phyloP scores from a whole-genome alignment of 64 coral and sea anemone species.

The Acropora yongei region DNA sequence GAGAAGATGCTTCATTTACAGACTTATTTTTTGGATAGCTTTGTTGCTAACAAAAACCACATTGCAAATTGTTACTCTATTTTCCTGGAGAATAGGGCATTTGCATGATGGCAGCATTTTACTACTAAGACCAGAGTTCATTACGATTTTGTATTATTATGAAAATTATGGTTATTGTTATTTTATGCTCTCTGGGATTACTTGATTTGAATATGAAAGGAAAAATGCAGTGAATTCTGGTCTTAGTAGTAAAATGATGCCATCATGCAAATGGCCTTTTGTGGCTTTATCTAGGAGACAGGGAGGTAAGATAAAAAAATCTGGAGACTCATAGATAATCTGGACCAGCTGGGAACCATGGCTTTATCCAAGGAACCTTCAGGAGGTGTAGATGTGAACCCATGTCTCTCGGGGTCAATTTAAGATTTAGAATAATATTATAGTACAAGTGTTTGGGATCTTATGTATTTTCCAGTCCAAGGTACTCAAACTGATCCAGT shows the following conservation, averaged over 20 bases:
- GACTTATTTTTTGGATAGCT: neutral
- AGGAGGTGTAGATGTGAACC: neutral
- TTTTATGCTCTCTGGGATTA: neutral
- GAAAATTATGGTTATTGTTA: slow-evolving; percentile 12
- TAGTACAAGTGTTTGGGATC: neutral
- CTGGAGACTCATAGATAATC: neutral
- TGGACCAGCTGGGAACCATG: neutral
- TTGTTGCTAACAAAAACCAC: neutral
- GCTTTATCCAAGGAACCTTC: neutral
- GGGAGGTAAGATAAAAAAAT: neutral
- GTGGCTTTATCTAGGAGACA: neutral
- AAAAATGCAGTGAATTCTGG: slow-evolving; percentile 1
- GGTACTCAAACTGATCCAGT: too few species aligned
- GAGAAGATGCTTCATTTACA: neutral
- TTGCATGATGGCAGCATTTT: too few species aligned
- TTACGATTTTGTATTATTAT: neutral
- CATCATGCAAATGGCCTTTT: slow-evolving; percentile 1
- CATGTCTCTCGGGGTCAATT: neutral
- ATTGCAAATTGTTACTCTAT: neutral
- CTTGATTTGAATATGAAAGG: slow-evolving; percentile 5
- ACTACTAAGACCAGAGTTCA: neutral
- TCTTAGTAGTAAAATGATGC: neutral
- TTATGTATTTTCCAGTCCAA: too few species aligned
- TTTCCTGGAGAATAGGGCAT: neutral
- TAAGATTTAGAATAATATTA: neutral